These are phyloP conservation scores for Sarcophaga peregrina DNA, from an alignment of 1,140 invertebrate species.

Conservation along the genomic window DNA sequence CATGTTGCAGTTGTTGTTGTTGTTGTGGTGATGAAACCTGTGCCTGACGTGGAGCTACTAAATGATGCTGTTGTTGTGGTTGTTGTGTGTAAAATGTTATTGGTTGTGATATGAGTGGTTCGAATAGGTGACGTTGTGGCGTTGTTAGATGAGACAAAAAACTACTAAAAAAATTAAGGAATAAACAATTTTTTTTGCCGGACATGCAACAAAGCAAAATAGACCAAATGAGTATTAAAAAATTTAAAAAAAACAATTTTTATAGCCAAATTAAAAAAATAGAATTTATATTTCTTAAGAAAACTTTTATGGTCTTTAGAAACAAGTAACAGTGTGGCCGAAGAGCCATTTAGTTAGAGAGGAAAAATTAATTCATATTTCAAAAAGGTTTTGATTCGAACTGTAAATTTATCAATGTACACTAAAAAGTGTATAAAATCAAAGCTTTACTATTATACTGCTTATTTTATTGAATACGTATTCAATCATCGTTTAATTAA, in stretches of 20 bases:
- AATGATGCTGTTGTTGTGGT: conserved; percentile 55
- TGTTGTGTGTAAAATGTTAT: conserved; percentile 28
- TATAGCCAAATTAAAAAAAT: not conserved
- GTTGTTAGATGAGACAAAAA: conserved; percentile 29
- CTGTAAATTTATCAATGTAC: too few relatives aligned
- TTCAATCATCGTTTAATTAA: too few relatives aligned
- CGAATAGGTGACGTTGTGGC: conserved; percentile 25
- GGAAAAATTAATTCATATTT: too few relatives aligned
- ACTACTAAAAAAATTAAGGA: conserved; percentile 18
- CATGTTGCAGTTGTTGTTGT: conserved; percentile 46
- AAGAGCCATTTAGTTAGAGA: too few relatives aligned
- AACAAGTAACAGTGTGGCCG: too few relatives aligned
- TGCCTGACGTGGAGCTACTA: conserved; percentile 40
- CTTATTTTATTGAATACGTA: too few relatives aligned
- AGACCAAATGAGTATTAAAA: not conserved
- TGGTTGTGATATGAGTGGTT: conserved; percentile 27
- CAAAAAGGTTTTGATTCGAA: too few relatives aligned
- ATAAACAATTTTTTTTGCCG: not conserved
- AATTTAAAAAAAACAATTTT: not conserved
- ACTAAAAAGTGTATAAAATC: too few relatives aligned
- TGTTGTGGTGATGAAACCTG: conserved; percentile 44
- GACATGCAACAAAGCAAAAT: conserved; percentile 4
- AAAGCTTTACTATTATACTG: too few relatives aligned
- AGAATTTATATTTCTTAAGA: not conserved
- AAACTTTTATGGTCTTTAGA: not conserved